Percentiles rank a stretch among this genome's conserved stretches.
phyloP scores from a whole-genome alignment of 2,888 invertebrate genomes.

The Rhamphomyia laevipes region DNA sequence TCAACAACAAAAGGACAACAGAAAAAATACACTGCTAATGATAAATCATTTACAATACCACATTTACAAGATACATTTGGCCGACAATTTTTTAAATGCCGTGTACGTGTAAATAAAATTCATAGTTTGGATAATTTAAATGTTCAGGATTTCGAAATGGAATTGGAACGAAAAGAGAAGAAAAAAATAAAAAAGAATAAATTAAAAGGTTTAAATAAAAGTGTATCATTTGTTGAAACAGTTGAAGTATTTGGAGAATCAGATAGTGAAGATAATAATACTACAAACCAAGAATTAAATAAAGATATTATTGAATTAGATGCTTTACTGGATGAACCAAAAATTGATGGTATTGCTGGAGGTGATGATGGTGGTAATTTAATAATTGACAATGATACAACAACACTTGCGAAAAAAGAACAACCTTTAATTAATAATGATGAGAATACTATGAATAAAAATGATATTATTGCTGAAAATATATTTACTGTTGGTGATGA shows the following conservation, averaged over 20 bases:
- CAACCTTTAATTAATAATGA: background rate
- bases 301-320: background rate
- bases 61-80: constrained; percentile 12
- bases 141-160: background rate
- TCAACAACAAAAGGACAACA: background rate
- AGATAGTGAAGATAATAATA: background rate
- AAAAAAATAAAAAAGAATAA: constrained; percentile 8
- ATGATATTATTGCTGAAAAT: background rate
- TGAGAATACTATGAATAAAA: background rate
- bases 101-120: constrained; percentile 4
- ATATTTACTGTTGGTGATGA: no score
- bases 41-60: background rate
- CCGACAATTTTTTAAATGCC: constrained; percentile 14
- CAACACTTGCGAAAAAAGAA: background rate
- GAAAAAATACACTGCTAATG: background rate
- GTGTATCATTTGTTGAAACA: constrained; percentile 18
- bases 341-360: no score
- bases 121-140: background rate
- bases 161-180: background rate
- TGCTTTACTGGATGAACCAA: background rate
- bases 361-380: background rate
- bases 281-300: background rate
- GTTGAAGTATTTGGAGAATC: constrained; percentile 17
- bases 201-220: constrained; percentile 11
- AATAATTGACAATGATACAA: background rate